Evolutionary conservation across 2,113 vertebrate species (phyloP).

Genomic region (Larimichthys polyactis): DNA sequence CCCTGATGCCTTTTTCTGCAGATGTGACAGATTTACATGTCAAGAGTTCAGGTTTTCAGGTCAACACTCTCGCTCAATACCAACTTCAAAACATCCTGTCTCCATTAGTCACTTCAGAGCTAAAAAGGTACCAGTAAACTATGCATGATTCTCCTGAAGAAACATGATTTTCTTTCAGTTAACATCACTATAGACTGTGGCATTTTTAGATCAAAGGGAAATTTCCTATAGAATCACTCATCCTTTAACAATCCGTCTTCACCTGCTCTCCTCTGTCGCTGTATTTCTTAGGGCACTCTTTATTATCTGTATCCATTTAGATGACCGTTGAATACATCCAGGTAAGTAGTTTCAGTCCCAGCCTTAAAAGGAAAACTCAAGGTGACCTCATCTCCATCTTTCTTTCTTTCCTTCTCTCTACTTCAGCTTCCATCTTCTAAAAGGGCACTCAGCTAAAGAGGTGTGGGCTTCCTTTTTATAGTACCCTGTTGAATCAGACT

Average conservation of each 20-base stretch:
- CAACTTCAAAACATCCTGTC: too few species aligned
- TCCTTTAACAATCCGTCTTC: background rate
- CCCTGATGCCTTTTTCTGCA: background rate
- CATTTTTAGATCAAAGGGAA: background rate
- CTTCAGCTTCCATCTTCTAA: conserved; percentile 23
- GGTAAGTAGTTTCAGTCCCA: conserved; percentile 15
- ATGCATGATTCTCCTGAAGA: too few species aligned
- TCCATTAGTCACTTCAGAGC: too few species aligned
- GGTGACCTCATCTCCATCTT: conserved; percentile 54
- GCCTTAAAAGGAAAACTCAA: conserved; percentile 36
- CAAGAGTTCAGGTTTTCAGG: background rate
- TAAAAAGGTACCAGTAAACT: too few species aligned
- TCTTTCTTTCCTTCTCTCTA: conserved; percentile 35
- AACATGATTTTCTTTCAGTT: background rate
- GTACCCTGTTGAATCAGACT: conserved; percentile 42
- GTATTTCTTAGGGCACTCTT: background rate
- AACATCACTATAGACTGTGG: background rate
- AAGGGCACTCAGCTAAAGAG: conserved; percentile 37
- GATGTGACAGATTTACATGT: background rate
- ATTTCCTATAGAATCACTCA: background rate
- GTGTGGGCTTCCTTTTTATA: conserved; percentile 40
- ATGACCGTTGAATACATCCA: conserved; percentile 6
- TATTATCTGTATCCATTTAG: background rate
- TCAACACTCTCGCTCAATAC: too few species aligned
- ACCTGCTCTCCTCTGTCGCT: background rate